phyloP scores from a whole-genome alignment of 2,113 vertebrate genomes.

The Piprites chloris region DNA sequence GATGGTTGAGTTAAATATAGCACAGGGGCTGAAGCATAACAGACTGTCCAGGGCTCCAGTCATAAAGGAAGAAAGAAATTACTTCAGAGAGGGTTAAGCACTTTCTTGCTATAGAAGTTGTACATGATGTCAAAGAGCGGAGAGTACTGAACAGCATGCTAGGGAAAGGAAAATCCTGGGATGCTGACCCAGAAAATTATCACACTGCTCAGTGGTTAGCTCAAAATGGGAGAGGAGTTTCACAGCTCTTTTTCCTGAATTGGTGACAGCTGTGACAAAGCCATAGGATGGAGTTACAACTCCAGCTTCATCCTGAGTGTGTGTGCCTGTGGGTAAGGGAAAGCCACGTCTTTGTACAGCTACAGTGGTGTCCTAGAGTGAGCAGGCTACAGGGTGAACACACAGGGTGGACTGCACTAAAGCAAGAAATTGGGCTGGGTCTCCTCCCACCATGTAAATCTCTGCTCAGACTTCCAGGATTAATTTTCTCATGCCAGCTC shows the following conservation, averaged over 20 bases:
- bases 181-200: slow-evolving; percentile 58
- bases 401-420: not conserved
- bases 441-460: not conserved
- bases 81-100: slow-evolving; percentile 53
- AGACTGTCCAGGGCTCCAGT: slow-evolving; percentile 43
- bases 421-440: not conserved
- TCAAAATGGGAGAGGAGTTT: slow-evolving; percentile 53
- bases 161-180: slow-evolving; percentile 40
- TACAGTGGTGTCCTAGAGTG: not conserved
- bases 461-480: not conserved
- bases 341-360: not conserved
- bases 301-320: not conserved
- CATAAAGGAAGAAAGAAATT: slow-evolving; percentile 62
- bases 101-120: slow-evolving; percentile 27
- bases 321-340: not conserved
- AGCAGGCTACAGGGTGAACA: not conserved
- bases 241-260: not conserved
- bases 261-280: slow-evolving; percentile 30
- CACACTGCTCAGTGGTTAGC: not conserved
- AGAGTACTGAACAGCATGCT: slow-evolving; percentile 35
- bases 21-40: not conserved
- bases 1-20: slow-evolving; percentile 62
- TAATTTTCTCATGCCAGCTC: not conserved
- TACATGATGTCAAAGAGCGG: slow-evolving; percentile 36
- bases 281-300: not conserved